A percentile compares a stretch with the other conserved stretches of the same genome.
Evolutionary conservation across 2,113 vertebrate genomes (phyloP).

Genomic region (Ceyx cyanopectus): DNA sequence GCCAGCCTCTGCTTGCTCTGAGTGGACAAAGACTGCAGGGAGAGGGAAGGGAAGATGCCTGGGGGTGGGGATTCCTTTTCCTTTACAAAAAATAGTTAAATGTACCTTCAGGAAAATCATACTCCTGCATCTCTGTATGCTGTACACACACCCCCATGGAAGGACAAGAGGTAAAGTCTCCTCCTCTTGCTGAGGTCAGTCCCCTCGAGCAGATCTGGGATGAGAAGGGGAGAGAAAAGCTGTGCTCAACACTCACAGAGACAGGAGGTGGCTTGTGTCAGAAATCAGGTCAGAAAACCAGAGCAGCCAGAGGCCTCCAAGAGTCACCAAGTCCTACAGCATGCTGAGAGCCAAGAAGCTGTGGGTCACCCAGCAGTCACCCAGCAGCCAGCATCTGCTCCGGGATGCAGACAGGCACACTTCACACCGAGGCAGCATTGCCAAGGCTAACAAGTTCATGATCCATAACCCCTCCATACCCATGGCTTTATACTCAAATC

Average conservation of each 20-base stretch:
- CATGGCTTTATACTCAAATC: background rate
- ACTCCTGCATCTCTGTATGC: accelerated
- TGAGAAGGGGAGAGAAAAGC: background rate
- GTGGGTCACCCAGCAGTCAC: accelerated
- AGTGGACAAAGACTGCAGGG: accelerated
- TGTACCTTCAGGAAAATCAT: background rate
- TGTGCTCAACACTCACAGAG: no score
- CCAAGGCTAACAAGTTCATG: accelerated
- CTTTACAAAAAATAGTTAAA: background rate
- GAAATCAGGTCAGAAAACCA: background rate
- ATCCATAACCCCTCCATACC: accelerated
- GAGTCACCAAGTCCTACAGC: background rate
- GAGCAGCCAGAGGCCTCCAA: background rate
- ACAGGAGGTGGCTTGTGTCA: accelerated
- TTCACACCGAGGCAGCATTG: accelerated
- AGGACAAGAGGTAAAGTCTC: background rate
- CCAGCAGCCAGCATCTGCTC: accelerated
- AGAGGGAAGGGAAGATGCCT: background rate
- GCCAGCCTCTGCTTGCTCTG: accelerated
- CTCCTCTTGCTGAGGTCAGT: background rate
- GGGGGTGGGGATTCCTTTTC: background rate
- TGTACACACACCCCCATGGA: accelerated
- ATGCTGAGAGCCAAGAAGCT: accelerated
- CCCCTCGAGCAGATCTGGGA: background rate
- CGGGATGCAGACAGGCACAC: accelerated